Evolutionary conservation across 1,140 invertebrate genomes (phyloP).

Genomic region (Spodoptera frugiperda): DNA sequence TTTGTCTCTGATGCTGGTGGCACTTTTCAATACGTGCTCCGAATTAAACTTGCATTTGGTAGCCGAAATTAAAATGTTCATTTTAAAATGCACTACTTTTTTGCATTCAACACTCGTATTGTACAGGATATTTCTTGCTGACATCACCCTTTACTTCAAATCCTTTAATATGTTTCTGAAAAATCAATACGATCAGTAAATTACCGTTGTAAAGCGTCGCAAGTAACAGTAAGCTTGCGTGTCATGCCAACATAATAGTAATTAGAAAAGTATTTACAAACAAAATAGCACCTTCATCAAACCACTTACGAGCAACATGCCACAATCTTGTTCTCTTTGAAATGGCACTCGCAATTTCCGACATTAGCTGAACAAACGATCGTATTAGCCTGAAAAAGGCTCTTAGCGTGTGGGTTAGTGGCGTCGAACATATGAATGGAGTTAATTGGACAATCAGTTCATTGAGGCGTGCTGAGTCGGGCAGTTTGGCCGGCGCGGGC

Average conservation of each 20-base stretch:
- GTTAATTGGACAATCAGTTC: constrained; percentile 75
- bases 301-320: constrained; percentile 22
- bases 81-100: constrained; percentile 25
- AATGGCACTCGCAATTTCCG: constrained; percentile 37
- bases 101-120: neutral
- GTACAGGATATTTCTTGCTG: constrained; percentile 1
- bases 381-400: constrained; percentile 64
- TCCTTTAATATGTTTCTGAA: neutral
- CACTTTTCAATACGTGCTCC: constrained; percentile 44
- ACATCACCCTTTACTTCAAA: constrained; percentile 7
- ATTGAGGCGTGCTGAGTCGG: constrained; percentile 70
- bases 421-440: constrained; percentile 76
- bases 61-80: constrained; percentile 27
- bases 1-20: constrained; percentile 40
- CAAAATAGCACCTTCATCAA: constrained; percentile 37
- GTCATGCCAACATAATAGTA: no score
- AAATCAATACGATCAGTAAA: no score
- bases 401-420: constrained; percentile 57
- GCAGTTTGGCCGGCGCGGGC: constrained; percentile 69
- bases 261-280: constrained; percentile 1
- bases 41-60: constrained; percentile 37
- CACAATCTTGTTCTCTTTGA: constrained; percentile 14
- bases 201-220: no score
- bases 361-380: constrained; percentile 52
- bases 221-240: no score